Conservation (phyloP, 2,113 vertebrate genomes). For the Hylia prasina region DNA sequence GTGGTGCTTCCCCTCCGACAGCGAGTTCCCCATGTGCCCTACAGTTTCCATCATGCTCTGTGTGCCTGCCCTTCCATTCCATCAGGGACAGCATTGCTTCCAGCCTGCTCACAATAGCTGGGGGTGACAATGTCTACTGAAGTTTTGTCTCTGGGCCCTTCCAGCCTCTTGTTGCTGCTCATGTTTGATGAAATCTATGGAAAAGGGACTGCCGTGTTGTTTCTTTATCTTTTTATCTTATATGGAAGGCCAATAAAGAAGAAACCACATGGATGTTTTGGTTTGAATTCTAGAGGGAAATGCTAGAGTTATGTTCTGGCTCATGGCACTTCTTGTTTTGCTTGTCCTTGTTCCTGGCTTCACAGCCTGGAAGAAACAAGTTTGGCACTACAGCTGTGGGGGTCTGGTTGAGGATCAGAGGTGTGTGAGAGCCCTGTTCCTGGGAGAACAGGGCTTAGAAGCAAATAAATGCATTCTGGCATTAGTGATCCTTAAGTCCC, state of each 20-base stretch:
- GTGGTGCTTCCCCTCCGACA: accelerated
- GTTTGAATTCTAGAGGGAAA: neutral
- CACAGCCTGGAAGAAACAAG: neutral
- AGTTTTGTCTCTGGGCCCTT: neutral
- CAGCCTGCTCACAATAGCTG: neutral
- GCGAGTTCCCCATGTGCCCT: accelerated
- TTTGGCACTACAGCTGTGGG: neutral
- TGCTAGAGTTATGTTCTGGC: neutral
- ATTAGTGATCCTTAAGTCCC: neutral
- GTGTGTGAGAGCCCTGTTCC: neutral
- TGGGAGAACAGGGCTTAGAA: neutral
- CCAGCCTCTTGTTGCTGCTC: neutral
- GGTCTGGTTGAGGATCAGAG: neutral
- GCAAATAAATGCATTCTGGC: neutral
- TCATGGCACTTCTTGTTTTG: neutral
- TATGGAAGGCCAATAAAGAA: neutral
- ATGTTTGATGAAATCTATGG: neutral
- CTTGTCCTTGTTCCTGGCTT: neutral
- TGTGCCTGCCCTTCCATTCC: neutral
- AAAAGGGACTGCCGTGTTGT: accelerated
- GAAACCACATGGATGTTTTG: neutral
- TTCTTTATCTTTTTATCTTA: neutral
- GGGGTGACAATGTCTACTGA: neutral
- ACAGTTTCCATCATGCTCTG: neutral
- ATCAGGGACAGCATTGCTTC: neutral